Evolutionary conservation across 2,888 invertebrate species (phyloP), one percentile per base, ranked within the genome.

Genomic region (Tetragonula carbonaria): DNA sequence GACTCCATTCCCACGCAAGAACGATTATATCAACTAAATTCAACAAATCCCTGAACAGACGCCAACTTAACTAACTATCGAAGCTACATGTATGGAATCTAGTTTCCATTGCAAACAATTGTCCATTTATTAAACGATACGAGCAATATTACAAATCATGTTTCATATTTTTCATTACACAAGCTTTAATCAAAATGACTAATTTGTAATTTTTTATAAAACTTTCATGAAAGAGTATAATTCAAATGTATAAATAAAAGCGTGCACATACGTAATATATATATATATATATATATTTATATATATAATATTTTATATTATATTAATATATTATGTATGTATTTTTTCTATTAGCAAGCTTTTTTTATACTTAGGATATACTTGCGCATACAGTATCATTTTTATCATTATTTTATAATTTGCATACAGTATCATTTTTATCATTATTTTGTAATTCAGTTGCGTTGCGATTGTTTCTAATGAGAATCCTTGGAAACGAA

Each of bases 51-150:
- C 23, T 63, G 2, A 55, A 5, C 13, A 23, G 21, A 70, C 53
- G 28, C 33, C 28, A 59, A 23, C 23, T 38, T 71, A 57, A 38
- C 21, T 18, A 71, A n/a, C 8, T 13, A 71, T 71, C 8, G 11
- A n/a, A 57, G 16, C 38, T 16, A n/a, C n/a, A 71, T 33, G 33
- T 33, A 28, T 28, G 14, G 14, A 21, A 51, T 16, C 51, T 16
- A 18, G 28, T 62, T 70, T 70, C 59, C 28, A 76, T 6, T 2
- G 50, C 68, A 59, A 33, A 57, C 13, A n/a, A 45, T 53, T 13
- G 18, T 55, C 28, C 21, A 78, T 78, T 78, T 72, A 78, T 65
- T 28, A 50, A 57, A 28, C 23, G 18, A 18, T 45, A 18, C 21
- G 63, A 33, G 63, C 51, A 51, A 45, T 45, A 45, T 8, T 45